These are phyloP conservation scores for Heterotis niloticus DNA, from an alignment of 2,113 vertebrate genomes.

Conservation along the genomic window DNA sequence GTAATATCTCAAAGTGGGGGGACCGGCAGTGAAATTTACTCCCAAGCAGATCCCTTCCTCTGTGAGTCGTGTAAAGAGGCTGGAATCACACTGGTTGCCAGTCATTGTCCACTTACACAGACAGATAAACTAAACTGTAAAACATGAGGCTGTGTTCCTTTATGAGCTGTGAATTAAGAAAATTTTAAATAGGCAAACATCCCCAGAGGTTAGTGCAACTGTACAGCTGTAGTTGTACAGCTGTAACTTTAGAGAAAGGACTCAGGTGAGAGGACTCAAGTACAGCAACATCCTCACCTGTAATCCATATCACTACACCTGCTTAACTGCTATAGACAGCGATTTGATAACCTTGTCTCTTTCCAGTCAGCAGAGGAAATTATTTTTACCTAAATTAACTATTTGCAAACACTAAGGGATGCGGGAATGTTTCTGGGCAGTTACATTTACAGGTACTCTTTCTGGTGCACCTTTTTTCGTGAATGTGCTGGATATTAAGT, in stretches of 20 bases:
- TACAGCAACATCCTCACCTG: background rate
- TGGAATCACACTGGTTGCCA: constrained; percentile 34
- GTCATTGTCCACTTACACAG: constrained; percentile 50
- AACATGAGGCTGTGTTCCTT: constrained; percentile 22
- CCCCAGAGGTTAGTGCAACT: background rate
- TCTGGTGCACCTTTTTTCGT: background rate
- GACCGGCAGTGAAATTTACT: background rate
- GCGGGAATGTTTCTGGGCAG: no score
- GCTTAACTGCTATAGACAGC: background rate
- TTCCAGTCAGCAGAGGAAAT: background rate
- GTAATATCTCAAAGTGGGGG: background rate
- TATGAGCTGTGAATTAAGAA: constrained; percentile 9
- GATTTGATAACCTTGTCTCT: background rate
- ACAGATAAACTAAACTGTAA: constrained; percentile 39
- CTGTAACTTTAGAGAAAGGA: no score
- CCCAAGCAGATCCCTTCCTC: background rate
- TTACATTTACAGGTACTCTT: background rate
- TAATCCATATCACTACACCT: background rate
- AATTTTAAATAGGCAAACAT: background rate
- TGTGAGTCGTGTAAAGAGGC: constrained; percentile 32
- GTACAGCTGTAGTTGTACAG: no score
- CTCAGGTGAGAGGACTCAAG: no score
- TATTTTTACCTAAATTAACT: background rate
- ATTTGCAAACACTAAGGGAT: no score
- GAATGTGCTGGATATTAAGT: background rate